A percentile compares a stretch with the other conserved stretches of the same genome.
phyloP scores from a whole-genome alignment of 1,140 invertebrate genomes.

The Lepidurus packardi region DNA sequence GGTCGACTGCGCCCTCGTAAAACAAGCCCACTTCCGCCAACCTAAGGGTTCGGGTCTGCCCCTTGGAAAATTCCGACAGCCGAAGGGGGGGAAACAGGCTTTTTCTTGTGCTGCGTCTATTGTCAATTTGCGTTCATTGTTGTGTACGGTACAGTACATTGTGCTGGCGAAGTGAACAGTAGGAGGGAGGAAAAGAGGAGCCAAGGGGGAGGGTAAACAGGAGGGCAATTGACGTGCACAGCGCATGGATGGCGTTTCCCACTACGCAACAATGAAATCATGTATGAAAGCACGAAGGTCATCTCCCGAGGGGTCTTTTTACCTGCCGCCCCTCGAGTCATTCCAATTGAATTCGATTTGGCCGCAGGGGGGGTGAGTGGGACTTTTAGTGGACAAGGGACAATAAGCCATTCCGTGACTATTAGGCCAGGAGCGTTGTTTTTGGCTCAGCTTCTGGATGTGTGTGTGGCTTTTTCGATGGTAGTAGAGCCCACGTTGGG shows the following conservation, averaged over 20 bases:
- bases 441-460: not conserved
- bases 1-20: not conserved
- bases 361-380: not conserved
- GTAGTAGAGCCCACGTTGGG: not conserved
- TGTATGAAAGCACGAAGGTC: slow-evolving; percentile 1
- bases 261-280: not conserved
- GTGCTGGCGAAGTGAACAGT: too few relatives aligned
- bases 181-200: too few relatives aligned
- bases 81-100: not conserved
- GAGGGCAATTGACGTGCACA: not conserved
- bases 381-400: not conserved
- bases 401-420: not conserved
- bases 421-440: not conserved
- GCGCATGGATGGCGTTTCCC: not conserved
- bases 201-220: not conserved
- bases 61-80: not conserved
- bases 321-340: not conserved
- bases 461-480: not conserved
- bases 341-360: not conserved
- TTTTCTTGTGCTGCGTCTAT: not conserved
- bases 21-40: not conserved
- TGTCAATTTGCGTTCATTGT: not conserved
- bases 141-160: not conserved
- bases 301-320: not conserved
- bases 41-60: not conserved